phyloP scores from a whole-genome alignment of 2,797 vertebrate species.

The Cynopterus sphinx region DNA sequence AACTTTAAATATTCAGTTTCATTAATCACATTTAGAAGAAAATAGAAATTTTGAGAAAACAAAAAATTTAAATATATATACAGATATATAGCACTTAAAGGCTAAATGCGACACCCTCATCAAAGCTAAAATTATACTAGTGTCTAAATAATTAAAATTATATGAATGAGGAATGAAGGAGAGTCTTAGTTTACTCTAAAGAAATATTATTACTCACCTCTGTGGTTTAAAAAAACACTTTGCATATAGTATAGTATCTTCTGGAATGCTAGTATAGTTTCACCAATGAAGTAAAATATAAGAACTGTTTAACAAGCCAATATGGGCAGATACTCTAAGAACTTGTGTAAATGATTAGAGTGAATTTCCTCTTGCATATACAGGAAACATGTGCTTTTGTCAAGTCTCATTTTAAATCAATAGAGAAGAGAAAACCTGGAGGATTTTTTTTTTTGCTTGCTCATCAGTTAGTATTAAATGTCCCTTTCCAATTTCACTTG shows the following conservation, averaged over 20 bases:
- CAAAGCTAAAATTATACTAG: not conserved
- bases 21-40: not conserved
- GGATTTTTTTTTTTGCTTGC: not conserved
- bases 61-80: constrained; percentile 16
- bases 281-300: not conserved
- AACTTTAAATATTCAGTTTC: not conserved
- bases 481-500: not conserved
- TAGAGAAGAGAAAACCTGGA: not conserved
- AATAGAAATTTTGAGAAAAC: constrained; percentile 29
- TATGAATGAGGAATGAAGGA: not conserved
- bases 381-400: constrained; percentile 30
- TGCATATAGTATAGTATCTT: not conserved
- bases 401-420: constrained; percentile 40
- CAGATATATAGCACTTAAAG: not conserved
- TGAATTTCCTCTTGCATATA: not conserved
- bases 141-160: constrained; percentile 37
- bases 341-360: not conserved
- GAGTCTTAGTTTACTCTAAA: not conserved
- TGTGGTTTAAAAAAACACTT: not conserved
- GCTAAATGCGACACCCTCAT: not conserved
- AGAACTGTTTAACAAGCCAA: not conserved
- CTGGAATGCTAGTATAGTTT: not conserved
- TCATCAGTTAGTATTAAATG: not conserved
- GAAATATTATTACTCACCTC: not conserved
- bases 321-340: not conserved